A percentile compares a stretch with the other conserved stretches of the same genome.
phyloP scores from a whole-genome alignment of 2,113 vertebrate species.

The Seriola aureovittata region DNA sequence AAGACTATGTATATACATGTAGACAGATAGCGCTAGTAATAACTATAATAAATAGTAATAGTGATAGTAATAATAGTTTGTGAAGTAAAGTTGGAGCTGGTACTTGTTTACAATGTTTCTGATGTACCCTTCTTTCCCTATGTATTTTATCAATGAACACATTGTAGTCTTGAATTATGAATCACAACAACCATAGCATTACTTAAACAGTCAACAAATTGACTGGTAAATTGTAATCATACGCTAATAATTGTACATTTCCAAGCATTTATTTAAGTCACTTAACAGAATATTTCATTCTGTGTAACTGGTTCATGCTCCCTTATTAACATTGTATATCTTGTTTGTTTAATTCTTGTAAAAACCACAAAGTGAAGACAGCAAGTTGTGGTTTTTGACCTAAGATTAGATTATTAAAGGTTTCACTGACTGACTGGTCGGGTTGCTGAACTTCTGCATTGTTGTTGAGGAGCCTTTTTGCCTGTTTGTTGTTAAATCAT shows the following conservation, averaged over 20 bases:
- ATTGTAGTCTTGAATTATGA: conserved; percentile 11
- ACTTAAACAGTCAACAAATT: not conserved
- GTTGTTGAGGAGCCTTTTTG: too few relatives aligned
- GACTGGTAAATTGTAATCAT: not conserved
- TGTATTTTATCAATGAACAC: conserved; percentile 1
- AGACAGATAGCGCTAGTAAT: not conserved
- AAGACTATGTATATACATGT: conserved; percentile 34
- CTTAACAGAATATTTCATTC: not conserved
- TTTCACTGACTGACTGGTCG: not conserved
- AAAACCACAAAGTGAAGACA: not conserved
- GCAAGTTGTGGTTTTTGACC: not conserved
- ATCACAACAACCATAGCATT: not conserved
- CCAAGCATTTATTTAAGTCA: not conserved
- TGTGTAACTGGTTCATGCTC: not conserved
- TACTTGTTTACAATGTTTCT: conserved; percentile 11
- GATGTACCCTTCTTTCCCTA: not conserved
- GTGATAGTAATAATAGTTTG: conserved; percentile 12
- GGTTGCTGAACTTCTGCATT: not conserved
- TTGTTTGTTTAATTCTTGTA: not conserved
- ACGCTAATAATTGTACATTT: not conserved
- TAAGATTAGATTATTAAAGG: conserved; percentile 1
- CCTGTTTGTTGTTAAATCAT: too few relatives aligned
- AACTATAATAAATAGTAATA: conserved; percentile 1
- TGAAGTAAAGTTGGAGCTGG: conserved; percentile 19
- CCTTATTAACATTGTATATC: not conserved